Evolutionary conservation across 2,888 invertebrate species (phyloP), one percentile per base, ranked within the genome.

Genomic region (Lamellibrachia columna): DNA sequence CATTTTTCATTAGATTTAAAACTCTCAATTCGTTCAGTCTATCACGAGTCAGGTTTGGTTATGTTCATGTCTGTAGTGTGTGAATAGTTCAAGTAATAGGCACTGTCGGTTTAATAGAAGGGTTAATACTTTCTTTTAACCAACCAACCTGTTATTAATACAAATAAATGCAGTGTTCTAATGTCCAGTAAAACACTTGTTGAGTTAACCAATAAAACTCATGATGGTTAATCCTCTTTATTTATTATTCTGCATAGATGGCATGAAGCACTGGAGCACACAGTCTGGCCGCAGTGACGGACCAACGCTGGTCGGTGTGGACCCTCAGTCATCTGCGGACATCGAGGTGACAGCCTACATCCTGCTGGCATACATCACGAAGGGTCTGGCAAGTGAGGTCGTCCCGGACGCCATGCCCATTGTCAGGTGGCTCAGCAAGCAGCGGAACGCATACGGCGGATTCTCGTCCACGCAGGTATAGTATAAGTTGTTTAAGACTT

Each of bases 301-400:
- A 6, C 75, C 75, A 6, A 75, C 75, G 6, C 75, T 92, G 92
- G 92, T 22, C 1, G 75, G 75, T 2, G 22, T 22, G n/a, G 75
- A 91, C 52, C 91, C 92, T 53, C 40, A 90, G 92, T 97, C 97
- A 93, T 98, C 98, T 0, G 97, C 98, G 0, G 98, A 98, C 94
- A 97, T 99, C 6, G 98, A 98, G 96, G 98, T 98, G 94, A 99
- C 99, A 0, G 98, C 99, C 0, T 99, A 99, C 96, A 98, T 98
- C 0, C 97, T 99, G 93, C 97, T 98, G 93, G 98, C 98, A 0
- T 97, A 97, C 95, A 40, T 93, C 91, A 40, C 9, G 91, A 97
- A 95, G 22, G 75, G 75, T 6, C 75, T 75, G 75, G 75, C 75
- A 2, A 15, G 75, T 75, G 15, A 75, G 22, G 75, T 75, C 22